Base-by-base conservation (phyloP, 2,113 vertebrate species). In the Lepisosteus osseus region DNA sequence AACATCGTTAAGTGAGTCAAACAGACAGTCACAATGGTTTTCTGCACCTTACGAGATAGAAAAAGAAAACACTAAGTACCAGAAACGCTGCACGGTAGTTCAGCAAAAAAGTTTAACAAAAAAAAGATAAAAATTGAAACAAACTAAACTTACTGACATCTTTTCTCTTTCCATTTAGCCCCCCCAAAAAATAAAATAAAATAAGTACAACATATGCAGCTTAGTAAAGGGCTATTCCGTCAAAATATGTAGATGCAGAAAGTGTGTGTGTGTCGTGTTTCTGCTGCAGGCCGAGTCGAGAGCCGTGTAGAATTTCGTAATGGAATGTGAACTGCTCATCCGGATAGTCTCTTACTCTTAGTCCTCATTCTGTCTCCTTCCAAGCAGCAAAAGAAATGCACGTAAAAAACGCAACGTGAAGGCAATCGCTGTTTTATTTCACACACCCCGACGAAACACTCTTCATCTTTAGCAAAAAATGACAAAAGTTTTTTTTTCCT, bases 221-320 rank as follows among this genome's bases (percentile, higher is more conserved):
- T n/a, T 13, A n/a, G 57, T 13, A 59, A 13, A 59, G n/a, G 0
- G 7, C 11, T n/a, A 11, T 59, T 14, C 5, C 14, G 11, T 59
- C 5, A 59, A 59, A 59, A 13, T 59, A 13, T 59, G 57, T 59
- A 13, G 11, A 4, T 59, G 57, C 14, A n/a, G 29, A 29, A 29
- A 12, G n/a, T n/a, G 57, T 59, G 57, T 59, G 57, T 59, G 57
- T 67, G 71, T 72, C 82, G 76, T 78, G 78, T 71, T 76, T 76
- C 74, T 77, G 81, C 75, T 83, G 29, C 29, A 29, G 5, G 47
- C 47, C 47, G 5, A 51, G 5, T 51, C 84, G 69, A 81, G 84
- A 83, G 86, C 82, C 83, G 81, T 88, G 85, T 85, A 83, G 86
- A 87, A 83, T 89, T 90, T 88, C 83, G 83, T 85, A 86, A 86